Conservation (phyloP, 2,888 invertebrate genomes). For the Cheilosia vulpina region DNA sequence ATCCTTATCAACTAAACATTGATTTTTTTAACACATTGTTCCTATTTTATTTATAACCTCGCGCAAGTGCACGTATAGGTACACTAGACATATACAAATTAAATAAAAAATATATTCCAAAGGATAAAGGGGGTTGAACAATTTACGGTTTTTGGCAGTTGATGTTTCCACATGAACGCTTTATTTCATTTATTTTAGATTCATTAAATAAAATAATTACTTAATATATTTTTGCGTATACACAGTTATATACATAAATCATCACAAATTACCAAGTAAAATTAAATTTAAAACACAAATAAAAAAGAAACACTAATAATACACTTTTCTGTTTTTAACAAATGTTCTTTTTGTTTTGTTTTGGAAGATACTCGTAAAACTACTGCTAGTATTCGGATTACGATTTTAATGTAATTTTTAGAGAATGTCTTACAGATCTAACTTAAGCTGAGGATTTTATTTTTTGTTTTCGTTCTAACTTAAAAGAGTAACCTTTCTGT, state of each 20-base stretch:
- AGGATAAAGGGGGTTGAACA: constrained; percentile 60
- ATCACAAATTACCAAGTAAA: constrained; percentile 66
- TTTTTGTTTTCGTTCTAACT: constrained; percentile 48
- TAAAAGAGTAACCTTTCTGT: constrained; percentile 38
- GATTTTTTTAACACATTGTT: constrained; percentile 35
- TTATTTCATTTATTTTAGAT: constrained; percentile 38
- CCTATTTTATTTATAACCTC: constrained; percentile 9
- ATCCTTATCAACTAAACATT: constrained; percentile 52
- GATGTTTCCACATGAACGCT: constrained; percentile 71
- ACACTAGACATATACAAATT: constrained; percentile 33
- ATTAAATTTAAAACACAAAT: constrained; percentile 43
- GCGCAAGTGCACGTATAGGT: constrained; percentile 15
- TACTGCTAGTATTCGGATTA: constrained; percentile 33
- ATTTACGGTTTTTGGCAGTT: constrained; percentile 76
- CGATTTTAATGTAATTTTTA: constrained; percentile 66
- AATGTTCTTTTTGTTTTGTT: constrained; percentile 7
- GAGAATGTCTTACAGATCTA: constrained; percentile 76
- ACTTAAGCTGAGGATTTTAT: constrained; percentile 78
- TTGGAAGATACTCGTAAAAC: constrained; percentile 8
- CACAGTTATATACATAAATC: constrained; percentile 46
- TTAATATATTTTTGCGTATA: constrained; percentile 45
- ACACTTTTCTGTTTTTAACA: constrained; percentile 35
- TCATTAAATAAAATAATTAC: constrained; percentile 58
- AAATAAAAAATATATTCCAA: constrained; percentile 39
- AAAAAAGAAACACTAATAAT: constrained; percentile 35